Base-by-base conservation (phyloP, 2,797 vertebrate species). In the Oreochromis mossambicus region DNA sequence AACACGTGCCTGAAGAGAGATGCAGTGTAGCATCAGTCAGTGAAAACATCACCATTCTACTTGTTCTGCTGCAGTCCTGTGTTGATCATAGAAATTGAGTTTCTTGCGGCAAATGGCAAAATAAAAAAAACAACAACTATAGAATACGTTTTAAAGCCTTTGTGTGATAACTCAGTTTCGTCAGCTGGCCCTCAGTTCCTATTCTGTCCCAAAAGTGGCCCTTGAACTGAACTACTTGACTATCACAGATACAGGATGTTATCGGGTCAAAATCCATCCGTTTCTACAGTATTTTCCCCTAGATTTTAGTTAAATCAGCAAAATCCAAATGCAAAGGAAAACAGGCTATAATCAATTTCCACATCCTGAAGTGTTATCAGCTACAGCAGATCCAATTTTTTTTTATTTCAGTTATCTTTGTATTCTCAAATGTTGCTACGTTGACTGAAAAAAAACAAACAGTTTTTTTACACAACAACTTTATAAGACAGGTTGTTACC, bases 361-460 rank as follows among this genome's bases (percentile, higher is more conserved):
- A 82, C 91, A 87, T 91, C 92, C 90, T 73, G 83, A 80, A 56
- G 82, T 89, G 93, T 96, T 96, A 96, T 96, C 96, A 88, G 78
- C 89, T 66, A 82, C 48, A 80, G 90, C 95, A 96, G 95, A 95
- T 96, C 86, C 90, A 85, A 52, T 51, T 81, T 77, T 87, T 87
- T 86, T 95, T 91, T 85, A 92, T 94, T 92, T 91, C 75, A 78
- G 80, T 80, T 94, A 91, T 90, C 91, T 92, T 85, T 58, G 77
- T 88, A 90, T 93, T 92, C 76, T 87, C 86, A 93, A 94, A 94
- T 95, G 87, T 87, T 87, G 89, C 88, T 82, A 87, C 77, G 21
- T 73, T 29, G 8, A 58, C 83, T 77, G 19, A 79, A 70, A 56
- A 79, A 54, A 2, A 36, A 36, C 17, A 36, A 63, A 63, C 1